A percentile compares a stretch with the other conserved stretches of the same genome.
These are phyloP conservation scores for Chloroceryle inda DNA, from an alignment of 2,797 vertebrate genomes.

Conservation along the genomic window DNA sequence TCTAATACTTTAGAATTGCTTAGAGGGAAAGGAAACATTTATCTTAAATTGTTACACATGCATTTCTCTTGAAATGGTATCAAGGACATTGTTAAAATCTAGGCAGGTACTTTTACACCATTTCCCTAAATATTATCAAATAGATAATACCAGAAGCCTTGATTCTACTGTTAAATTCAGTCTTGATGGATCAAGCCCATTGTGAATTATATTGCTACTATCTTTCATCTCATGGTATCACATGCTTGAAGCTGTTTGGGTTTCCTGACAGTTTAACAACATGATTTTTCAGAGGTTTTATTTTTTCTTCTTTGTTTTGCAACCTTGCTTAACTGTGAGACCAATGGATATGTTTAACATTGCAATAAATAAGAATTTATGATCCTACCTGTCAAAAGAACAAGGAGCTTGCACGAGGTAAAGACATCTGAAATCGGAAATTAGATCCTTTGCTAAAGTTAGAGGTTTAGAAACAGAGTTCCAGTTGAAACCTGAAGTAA, in stretches of 20 bases:
- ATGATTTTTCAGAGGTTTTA: slow-evolving; percentile 13
- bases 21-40: background rate
- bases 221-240: background rate
- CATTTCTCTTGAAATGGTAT: background rate
- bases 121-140: slow-evolving; percentile 7
- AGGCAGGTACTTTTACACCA: background rate
- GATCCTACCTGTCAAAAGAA: background rate
- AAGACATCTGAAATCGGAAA: background rate
- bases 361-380: slow-evolving; percentile 35
- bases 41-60: background rate
- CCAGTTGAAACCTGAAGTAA: background rate
- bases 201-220: background rate
- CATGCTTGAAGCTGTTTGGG: slow-evolving; percentile 20
- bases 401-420: background rate
- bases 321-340: background rate
- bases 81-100: background rate
- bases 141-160: background rate
- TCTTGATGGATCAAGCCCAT: background rate
- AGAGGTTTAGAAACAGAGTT: background rate
- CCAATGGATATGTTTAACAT: slow-evolving; percentile 13
- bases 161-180: slow-evolving; percentile 6
- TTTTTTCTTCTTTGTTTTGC: slow-evolving; percentile 17
- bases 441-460: background rate
- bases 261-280: slow-evolving; percentile 26
- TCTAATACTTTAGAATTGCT: slow-evolving; percentile 5